Conservation (phyloP, 2,797 vertebrate genomes). For the Xenops minutus region DNA sequence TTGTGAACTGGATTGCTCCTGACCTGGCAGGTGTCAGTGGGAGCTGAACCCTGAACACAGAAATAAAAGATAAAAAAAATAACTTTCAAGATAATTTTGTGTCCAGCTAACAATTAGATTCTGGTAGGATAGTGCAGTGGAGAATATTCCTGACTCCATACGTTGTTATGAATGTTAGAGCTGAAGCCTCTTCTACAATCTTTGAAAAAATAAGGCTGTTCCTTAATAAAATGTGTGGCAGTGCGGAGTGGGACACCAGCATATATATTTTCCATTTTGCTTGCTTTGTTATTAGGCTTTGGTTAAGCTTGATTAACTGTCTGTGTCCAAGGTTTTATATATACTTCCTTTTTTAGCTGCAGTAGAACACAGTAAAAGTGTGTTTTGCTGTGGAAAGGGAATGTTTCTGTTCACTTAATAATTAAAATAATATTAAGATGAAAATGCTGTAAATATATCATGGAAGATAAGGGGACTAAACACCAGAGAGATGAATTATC, state of each 20-base stretch:
- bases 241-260: neutral
- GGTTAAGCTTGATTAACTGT: constrained; percentile 33
- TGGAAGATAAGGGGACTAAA: neutral
- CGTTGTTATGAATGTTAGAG: neutral
- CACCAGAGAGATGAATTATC: neutral
- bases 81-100: neutral
- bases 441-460: neutral
- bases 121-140: neutral
- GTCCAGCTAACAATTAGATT: neutral
- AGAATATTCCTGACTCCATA: neutral
- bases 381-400: neutral
- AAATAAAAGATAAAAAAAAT: neutral
- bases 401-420: neutral
- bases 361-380: neutral
- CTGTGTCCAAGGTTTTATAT: neutral
- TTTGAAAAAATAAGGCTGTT: neutral
- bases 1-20: neutral
- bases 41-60: neutral
- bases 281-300: constrained; percentile 13
- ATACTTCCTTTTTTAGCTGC: neutral
- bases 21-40: neutral
- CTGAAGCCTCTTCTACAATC: neutral
- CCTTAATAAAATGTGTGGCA: neutral
- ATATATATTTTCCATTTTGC: neutral
- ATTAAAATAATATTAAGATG: neutral